These are phyloP conservation scores for Kradibia gibbosae DNA, from an alignment of 1,140 invertebrate genomes.

Conservation along the genomic window DNA sequence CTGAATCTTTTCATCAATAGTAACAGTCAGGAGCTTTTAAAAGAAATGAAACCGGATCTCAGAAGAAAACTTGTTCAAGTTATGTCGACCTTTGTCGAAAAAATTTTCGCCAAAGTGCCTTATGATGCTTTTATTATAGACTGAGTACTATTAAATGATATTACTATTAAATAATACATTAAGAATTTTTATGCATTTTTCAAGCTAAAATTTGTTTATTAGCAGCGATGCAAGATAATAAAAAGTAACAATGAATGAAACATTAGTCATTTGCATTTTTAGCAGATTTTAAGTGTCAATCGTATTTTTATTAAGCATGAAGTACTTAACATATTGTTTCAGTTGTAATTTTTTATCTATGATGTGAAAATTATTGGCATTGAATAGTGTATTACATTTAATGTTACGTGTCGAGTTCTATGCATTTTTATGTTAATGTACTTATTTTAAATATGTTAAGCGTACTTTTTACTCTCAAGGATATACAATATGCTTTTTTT, in stretches of 20 bases:
- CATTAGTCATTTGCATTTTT: neutral
- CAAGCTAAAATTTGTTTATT: neutral
- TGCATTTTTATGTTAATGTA: slow-evolving; percentile 23
- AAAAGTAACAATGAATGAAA: neutral
- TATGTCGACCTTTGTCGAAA: slow-evolving; percentile 83
- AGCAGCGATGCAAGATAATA: neutral
- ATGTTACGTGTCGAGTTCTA: neutral
- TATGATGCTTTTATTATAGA: slow-evolving; percentile 81
- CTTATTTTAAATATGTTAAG: slow-evolving; percentile 12
- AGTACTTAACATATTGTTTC: slow-evolving; percentile 21
- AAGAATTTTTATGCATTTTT: neutral
- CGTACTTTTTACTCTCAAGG: neutral
- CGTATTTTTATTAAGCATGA: slow-evolving; percentile 3
- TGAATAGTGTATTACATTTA: slow-evolving; percentile 11
- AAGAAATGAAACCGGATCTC: slow-evolving; percentile 89
- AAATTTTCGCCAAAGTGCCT: slow-evolving; percentile 82
- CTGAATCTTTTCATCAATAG: slow-evolving; percentile 90
- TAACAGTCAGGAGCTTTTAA: slow-evolving; percentile 84
- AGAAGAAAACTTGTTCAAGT: slow-evolving; percentile 82
- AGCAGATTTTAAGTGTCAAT: slow-evolving; percentile 12
- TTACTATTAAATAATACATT: neutral
- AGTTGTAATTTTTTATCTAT: slow-evolving; percentile 41
- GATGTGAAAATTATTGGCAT: slow-evolving; percentile 5
- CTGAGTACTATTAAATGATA: slow-evolving; percentile 55
- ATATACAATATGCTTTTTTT: neutral